A percentile compares a stretch with the other conserved stretches of the same genome.
These are phyloP conservation scores for Alligator mississippiensis DNA, from an alignment of 2,113 vertebrate genomes.

Conservation along the genomic window DNA sequence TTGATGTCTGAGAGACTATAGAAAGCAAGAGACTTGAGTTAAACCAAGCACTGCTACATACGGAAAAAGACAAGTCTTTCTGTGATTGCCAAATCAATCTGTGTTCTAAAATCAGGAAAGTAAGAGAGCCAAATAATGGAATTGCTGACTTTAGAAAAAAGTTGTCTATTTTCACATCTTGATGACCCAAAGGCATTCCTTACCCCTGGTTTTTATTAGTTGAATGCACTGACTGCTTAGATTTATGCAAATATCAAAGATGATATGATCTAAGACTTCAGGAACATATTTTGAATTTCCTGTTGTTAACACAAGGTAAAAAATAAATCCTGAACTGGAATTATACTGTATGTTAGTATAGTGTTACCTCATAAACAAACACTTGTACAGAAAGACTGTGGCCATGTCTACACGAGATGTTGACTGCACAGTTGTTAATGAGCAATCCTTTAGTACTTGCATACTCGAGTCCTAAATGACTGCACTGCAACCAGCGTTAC, in stretches of 20 bases:
- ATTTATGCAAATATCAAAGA: neutral
- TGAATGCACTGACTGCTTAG: neutral
- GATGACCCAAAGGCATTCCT: neutral
- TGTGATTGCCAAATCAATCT: neutral
- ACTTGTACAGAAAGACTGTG: no score
- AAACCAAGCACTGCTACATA: neutral
- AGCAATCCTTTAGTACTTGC: neutral
- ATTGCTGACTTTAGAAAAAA: neutral
- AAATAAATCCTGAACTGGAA: neutral
- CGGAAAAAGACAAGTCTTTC: neutral
- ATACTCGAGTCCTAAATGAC: neutral
- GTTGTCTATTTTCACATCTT: neutral
- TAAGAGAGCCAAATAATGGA: neutral
- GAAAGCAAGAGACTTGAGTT: neutral
- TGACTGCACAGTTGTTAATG: no score
- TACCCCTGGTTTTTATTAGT: neutral
- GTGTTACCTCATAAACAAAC: neutral
- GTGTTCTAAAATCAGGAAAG: neutral
- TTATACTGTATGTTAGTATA: neutral
- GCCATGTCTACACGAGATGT: no score
- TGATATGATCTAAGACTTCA: neutral
- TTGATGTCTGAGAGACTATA: neutral
- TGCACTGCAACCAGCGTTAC: no score
- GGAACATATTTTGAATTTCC: neutral
- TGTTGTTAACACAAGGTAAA: neutral